Evolutionary conservation across 1,140 invertebrate genomes (phyloP).

Genomic region (Cryptotermes secundus): DNA sequence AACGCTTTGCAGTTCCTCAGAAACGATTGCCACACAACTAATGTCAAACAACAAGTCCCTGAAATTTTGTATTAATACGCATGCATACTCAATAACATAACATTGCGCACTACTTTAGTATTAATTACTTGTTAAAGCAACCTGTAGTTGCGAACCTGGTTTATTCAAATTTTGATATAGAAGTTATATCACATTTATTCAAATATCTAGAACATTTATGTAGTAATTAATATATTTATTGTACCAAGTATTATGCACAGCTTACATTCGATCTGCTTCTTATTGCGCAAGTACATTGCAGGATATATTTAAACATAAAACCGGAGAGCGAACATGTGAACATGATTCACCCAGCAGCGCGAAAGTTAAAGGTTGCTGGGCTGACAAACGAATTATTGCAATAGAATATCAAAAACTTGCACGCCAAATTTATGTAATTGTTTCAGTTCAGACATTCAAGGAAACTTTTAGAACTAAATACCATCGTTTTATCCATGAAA

Average conservation of each 20-base stretch:
- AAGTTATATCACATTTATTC: background rate
- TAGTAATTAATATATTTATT: too few species aligned
- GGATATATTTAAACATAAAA: background rate
- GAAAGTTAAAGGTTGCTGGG: background rate
- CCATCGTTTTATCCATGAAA: too few species aligned
- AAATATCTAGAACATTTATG: background rate
- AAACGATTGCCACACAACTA: background rate
- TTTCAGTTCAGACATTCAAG: too few species aligned
- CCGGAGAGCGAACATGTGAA: background rate
- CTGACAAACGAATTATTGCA: too few species aligned
- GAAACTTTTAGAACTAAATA: too few species aligned
- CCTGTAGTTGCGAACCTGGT: background rate
- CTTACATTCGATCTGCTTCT: background rate
- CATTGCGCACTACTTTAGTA: background rate
- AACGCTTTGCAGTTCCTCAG: too few species aligned
- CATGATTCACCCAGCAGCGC: background rate
- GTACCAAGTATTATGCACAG: background rate
- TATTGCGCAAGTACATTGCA: background rate
- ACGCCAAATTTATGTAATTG: too few species aligned
- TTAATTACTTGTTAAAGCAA: background rate
- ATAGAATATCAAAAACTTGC: too few species aligned
- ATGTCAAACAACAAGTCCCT: background rate
- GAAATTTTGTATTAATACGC: background rate
- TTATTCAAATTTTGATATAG: background rate
- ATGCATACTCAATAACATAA: background rate